Base-by-base conservation (phyloP, 53 echinoderm and acorn worm genomes). In the Temnopleurus reevesii region DNA sequence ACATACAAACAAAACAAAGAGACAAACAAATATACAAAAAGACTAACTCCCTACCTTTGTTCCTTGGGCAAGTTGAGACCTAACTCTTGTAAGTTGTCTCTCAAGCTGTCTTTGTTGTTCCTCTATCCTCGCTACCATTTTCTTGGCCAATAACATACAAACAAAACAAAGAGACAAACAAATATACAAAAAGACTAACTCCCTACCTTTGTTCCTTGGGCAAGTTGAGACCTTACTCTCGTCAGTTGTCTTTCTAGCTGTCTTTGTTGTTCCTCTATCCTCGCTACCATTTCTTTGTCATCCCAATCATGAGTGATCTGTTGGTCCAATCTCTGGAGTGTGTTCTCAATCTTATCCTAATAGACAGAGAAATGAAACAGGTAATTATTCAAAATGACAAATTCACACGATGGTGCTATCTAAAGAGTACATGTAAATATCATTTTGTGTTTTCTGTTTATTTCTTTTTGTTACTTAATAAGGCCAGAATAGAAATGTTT, bases 181-280 rank as follows among this genome's bases (percentile, higher is more conserved):
- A 23, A 81, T 33, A 24, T 5, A 59, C 59, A 59, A 59, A 4
- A 27, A n/a, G n/a, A n/a, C 6, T 18, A 59, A 26, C 19, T 2
- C 7, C 79, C 76, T 27, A 97, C 97, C 95, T 95, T 95, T 8
- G 95, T 97, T 33, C 95, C 95, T 10, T 94, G 81, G 6, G 95
- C 95, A 28, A 97, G 93, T 55, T 97, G 91, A 45, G 91, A 89
- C 26, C 97, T 94, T 27, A 97, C 97, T 79, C 92, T 91, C 31
- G 92, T 93, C 21, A 97, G 93, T 43, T 97, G 93, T 28, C 93
- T 51, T 76, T 97, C 95, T 25, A 97, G 83, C 36, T 89, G 61
- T 18, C 87, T 79, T 64, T 93, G 93, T 60, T 97, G 95, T 33
- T 95, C 92, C 21, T 94, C 95, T 25, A 97, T 90, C 13, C 89